Evolutionary conservation across 1,140 invertebrate genomes (phyloP), one percentile per base, ranked within the genome.

Genomic region (Drosophila simulans): DNA sequence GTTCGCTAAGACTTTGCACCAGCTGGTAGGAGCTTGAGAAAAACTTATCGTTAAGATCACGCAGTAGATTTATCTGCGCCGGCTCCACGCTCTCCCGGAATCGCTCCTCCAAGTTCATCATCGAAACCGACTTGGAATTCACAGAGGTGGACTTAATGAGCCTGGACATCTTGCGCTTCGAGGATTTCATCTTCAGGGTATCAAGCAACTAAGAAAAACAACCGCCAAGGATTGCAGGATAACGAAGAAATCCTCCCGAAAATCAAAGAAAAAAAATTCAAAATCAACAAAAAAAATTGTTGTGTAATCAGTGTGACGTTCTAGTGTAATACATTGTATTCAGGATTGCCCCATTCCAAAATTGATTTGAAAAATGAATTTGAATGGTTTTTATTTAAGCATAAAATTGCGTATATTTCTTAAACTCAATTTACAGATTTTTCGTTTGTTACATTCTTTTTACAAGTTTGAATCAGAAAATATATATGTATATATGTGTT

Each of bases 391-490:
- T 70, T 70, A 63, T 74, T 77, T 82, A 82, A 69, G 79, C 59
- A 83, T 70, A 57, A 66, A 83, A 75, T 71, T 52, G 77, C 58
- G 62, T 78, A 66, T 76, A 68, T 79, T 70, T 66, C 62, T 70
- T 81, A 49, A 81, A 81, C 65, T 80, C 45, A 76, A 54, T 64
- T 68, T 82, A 82, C 51, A 70, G 31, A 35, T 71, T 60, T 69
- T 25, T 51, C 51, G 27, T 49, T 57, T 40, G 58, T 73, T 75
- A 65, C 70, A 53, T 22, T 68, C 40, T 70, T 79, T 77, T 68
- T 68, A 80, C 57, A 77, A 77, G 63, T 63, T 85, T 53, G 78
- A 80, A 72, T 85, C 77, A 80, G 82, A 85, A 85, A 85, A 85
- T 80, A 81, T 80, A 55, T 72, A 59, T 71, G 45, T 76, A 85